Evolutionary conservation across 2,113 vertebrate genomes (phyloP).

Genomic region (Helogale parvula): DNA sequence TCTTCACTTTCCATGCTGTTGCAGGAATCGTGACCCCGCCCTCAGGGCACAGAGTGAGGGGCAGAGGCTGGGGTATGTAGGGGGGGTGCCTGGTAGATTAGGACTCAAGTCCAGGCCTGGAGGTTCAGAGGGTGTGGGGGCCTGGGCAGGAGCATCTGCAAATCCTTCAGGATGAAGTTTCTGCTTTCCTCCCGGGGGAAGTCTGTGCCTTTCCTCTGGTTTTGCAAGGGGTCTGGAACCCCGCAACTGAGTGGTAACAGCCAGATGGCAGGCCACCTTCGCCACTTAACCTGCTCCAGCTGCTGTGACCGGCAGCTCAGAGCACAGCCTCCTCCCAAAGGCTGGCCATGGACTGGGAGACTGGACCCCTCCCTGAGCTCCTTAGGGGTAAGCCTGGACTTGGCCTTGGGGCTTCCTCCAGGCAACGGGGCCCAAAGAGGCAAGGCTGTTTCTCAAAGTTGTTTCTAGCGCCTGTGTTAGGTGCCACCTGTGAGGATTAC

Average conservation of each 20-base stretch:
- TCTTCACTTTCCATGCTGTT: neutral
- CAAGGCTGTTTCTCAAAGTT: neutral
- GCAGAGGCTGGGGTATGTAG: neutral
- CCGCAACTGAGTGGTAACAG: neutral
- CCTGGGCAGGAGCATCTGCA: neutral
- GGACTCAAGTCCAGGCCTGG: neutral
- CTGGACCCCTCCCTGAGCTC: neutral
- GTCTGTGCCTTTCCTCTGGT: neutral
- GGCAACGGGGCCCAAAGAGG: neutral
- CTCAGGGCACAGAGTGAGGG: neutral
- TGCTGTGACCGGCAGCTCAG: neutral
- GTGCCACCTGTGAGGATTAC: neutral
- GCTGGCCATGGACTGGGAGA: neutral
- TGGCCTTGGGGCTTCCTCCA: neutral
- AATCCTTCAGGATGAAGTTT: neutral
- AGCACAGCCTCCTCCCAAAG: neutral
- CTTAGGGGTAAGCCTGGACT: neutral
- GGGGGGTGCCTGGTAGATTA: neutral
- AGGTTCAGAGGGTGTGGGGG: neutral
- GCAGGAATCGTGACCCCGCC: fast-evolving
- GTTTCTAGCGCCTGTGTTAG: neutral
- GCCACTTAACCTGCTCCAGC: neutral
- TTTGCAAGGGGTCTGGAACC: neutral
- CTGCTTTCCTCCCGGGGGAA: neutral
- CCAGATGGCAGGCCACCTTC: neutral